Conservation (phyloP, 2,888 invertebrate species). For the Sericinus montela region DNA sequence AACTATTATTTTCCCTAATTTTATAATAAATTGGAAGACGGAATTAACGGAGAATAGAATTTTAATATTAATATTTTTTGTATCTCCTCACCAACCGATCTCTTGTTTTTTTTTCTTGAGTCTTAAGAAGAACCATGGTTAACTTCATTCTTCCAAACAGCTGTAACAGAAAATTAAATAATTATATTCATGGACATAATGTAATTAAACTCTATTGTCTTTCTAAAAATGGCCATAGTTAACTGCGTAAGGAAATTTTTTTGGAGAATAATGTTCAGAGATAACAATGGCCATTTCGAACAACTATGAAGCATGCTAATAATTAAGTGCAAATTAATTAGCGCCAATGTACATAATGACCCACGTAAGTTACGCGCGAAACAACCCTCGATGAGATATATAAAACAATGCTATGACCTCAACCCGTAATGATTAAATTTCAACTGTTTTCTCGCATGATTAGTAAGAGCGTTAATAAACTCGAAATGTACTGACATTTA, state of each 20-base stretch:
- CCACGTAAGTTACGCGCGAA: not conserved
- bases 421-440: not conserved
- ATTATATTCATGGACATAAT: not conserved
- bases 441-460: slow-evolving; percentile 1
- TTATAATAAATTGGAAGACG: slow-evolving; percentile 9
- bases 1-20: slow-evolving; percentile 8
- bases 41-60: slow-evolving; percentile 3
- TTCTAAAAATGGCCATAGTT: slow-evolving; percentile 2
- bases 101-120: slow-evolving; percentile 29
- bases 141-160: slow-evolving; percentile 7
- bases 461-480: slow-evolving; percentile 2
- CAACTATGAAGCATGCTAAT: not conserved
- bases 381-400: not conserved
- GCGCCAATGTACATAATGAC: slow-evolving; percentile 10
- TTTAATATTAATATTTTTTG: not conserved
- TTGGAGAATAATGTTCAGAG: not conserved
- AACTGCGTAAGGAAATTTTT: not conserved
- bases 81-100: slow-evolving; percentile 12
- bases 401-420: not conserved
- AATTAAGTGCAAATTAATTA: slow-evolving; percentile 11
- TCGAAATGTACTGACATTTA: slow-evolving; percentile 58
- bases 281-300: not conserved
- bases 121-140: slow-evolving; percentile 39
- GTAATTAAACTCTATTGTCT: not conserved
- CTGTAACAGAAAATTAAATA: slow-evolving; percentile 16